Evolutionary conservation across 1,140 invertebrate genomes (phyloP).

Genomic region (Drosophila pandora): DNA sequence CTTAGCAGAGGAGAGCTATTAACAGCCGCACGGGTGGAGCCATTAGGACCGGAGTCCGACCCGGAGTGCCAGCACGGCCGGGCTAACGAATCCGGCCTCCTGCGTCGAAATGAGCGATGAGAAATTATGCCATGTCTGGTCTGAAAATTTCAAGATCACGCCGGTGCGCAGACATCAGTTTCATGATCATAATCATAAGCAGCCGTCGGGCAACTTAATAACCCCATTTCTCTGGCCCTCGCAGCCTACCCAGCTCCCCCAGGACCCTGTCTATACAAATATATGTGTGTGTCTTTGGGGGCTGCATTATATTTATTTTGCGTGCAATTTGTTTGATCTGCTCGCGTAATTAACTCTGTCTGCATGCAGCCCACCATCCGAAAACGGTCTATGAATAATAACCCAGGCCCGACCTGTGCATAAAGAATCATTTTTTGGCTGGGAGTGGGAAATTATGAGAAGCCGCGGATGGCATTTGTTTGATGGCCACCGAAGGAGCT

Average conservation of each 20-base stretch:
- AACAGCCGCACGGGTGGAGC: slow-evolving; percentile 48
- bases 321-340: slow-evolving; percentile 82
- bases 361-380: slow-evolving; percentile 42
- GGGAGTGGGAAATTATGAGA: slow-evolving; percentile 22
- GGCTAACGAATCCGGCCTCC: slow-evolving; percentile 54
- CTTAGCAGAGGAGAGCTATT: slow-evolving; percentile 41
- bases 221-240: slow-evolving; percentile 44
- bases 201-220: slow-evolving; percentile 52
- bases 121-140: slow-evolving; percentile 74
- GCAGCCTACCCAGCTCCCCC: slow-evolving; percentile 1
- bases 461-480: slow-evolving; percentile 23
- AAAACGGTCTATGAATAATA: slow-evolving; percentile 52
- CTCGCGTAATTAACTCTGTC: slow-evolving; percentile 72
- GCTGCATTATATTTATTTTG: slow-evolving; percentile 73
- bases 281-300: not conserved
- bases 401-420: slow-evolving; percentile 11
- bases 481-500: slow-evolving; percentile 48
- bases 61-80: slow-evolving; percentile 8
- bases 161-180: slow-evolving; percentile 46
- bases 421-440: not conserved
- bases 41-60: slow-evolving; percentile 20
- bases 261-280: not conserved
- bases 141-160: slow-evolving; percentile 66
- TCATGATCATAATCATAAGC: slow-evolving; percentile 52
- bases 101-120: slow-evolving; percentile 73